Conservation (phyloP, 2,113 vertebrate species). For the Tiliqua scincoides region DNA sequence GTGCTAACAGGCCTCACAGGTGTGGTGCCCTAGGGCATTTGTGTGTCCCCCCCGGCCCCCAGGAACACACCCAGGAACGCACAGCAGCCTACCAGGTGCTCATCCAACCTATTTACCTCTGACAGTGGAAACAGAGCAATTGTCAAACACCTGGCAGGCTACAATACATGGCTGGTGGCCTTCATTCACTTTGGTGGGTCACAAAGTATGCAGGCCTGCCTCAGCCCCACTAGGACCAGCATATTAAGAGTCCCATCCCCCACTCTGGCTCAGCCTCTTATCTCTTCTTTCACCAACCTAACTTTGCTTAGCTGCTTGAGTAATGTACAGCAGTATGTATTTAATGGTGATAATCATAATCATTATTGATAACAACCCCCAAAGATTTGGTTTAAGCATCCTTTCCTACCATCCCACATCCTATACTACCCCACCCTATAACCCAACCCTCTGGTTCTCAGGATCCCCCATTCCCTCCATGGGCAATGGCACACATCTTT, state of each 20-base stretch:
- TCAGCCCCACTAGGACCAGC: background rate
- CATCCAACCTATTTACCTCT: background rate
- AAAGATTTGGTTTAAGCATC: background rate
- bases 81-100: background rate
- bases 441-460: background rate
- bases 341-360: background rate
- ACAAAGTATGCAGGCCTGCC: background rate
- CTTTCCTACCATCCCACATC: background rate
- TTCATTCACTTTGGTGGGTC: background rate
- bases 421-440: too few species aligned
- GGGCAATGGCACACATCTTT: background rate
- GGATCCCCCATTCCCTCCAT: background rate
- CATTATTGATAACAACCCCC: background rate
- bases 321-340: background rate
- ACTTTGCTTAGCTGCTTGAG: background rate
- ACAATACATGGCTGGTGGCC: background rate
- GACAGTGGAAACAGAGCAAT: background rate
- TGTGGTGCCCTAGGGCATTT: too few species aligned
- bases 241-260: background rate
- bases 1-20: too few species aligned
- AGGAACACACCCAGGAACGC: too few species aligned
- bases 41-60: too few species aligned
- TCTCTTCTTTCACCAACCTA: background rate
- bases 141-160: background rate
- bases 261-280: too few species aligned